Conservation (phyloP, 2,113 vertebrate species). For the Hemibagrus wyckioides region DNA sequence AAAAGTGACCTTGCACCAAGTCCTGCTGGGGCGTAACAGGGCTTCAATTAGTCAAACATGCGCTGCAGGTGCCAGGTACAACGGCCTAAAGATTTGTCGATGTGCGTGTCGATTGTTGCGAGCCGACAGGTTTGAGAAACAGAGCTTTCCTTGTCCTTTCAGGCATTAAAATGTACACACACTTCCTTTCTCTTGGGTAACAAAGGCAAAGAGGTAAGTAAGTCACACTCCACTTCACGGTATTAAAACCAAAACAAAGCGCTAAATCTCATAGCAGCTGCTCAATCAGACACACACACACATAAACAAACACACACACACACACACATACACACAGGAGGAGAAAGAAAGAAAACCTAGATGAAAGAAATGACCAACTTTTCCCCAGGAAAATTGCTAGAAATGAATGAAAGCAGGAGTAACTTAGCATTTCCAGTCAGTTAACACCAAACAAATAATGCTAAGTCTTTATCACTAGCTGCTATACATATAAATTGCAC, state of each 20-base stretch:
- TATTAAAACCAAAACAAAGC: slow-evolving; percentile 37
- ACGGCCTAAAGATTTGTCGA: slow-evolving; percentile 28
- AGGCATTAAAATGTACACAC: slow-evolving; percentile 19
- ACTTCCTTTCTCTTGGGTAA: neutral
- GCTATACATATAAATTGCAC: neutral
- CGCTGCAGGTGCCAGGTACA: slow-evolving; percentile 32
- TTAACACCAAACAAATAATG: slow-evolving; percentile 11
- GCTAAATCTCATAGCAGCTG: slow-evolving; percentile 28
- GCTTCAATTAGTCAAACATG: slow-evolving; percentile 39
- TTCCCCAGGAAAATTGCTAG: too few species aligned
- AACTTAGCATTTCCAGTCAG: neutral
- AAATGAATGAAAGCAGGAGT: too few species aligned
- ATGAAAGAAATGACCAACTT: neutral
- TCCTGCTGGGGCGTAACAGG: slow-evolving; percentile 16
- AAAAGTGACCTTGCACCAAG: slow-evolving; percentile 40
- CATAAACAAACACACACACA: neutral
- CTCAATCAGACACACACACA: slow-evolving; percentile 19
- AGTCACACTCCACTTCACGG: slow-evolving; percentile 43
- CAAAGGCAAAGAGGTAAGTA: slow-evolving; percentile 35
- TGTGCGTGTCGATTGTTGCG: slow-evolving; percentile 37
- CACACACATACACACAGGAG: neutral
- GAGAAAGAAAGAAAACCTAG: neutral
- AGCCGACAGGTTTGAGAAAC: slow-evolving; percentile 17
- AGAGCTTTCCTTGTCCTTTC: slow-evolving; percentile 40
- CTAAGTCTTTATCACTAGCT: neutral